These are phyloP conservation scores for Saimiri boliviensis DNA, from an alignment of 2,113 vertebrate species.

Conservation along the genomic window DNA sequence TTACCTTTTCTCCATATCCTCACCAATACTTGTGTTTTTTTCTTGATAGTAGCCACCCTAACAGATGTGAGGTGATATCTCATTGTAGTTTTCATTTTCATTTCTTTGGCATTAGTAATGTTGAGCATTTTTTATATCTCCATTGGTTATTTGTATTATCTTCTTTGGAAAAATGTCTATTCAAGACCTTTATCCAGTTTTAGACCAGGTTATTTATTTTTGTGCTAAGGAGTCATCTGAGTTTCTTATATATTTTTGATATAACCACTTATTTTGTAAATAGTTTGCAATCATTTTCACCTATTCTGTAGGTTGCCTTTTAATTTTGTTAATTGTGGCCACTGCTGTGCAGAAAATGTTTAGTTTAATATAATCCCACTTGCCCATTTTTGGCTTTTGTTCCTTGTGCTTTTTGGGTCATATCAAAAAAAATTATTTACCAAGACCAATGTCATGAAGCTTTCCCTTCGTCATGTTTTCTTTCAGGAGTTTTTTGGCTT, in stretches of 20 bases:
- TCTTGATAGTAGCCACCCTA: not conserved
- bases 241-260: not conserved
- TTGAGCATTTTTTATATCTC: not conserved
- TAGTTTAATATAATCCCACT: not conserved
- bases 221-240: not conserved
- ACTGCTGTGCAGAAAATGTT: not conserved
- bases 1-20: not conserved
- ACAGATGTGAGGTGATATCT: not conserved
- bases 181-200: not conserved
- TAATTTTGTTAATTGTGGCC: not conserved
- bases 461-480: not conserved
- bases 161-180: not conserved
- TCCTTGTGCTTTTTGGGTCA: not conserved
- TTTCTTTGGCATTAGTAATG: not conserved
- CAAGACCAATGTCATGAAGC: not conserved
- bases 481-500: not conserved
- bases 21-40: not conserved
- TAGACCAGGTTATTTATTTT: not conserved
- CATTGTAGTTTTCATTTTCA: not conserved
- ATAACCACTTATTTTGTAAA: not conserved
- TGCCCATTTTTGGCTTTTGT: not conserved
- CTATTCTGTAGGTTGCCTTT: not conserved
- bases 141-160: not conserved
- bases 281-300: not conserved
- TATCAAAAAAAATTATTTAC: not conserved